These are phyloP conservation scores for Drosophila parthenogenetica DNA, from an alignment of 2,888 invertebrate genomes.

Conservation along the genomic window DNA sequence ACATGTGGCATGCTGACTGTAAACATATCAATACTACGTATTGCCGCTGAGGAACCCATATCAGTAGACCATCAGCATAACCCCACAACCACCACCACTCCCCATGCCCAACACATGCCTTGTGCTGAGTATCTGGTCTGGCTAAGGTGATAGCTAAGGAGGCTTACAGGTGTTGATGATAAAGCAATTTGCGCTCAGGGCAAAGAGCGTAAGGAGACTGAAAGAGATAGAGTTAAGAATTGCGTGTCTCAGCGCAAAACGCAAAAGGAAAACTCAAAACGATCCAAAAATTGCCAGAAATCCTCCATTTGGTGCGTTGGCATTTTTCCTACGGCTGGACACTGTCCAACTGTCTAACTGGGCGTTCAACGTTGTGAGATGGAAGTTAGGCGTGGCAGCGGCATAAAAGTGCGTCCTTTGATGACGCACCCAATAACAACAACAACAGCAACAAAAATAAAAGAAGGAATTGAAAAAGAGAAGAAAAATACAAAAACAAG, in stretches of 20 bases:
- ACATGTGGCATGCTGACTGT: slow-evolving; percentile 22
- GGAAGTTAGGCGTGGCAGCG: slow-evolving; percentile 10
- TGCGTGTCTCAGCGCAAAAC: slow-evolving; percentile 61
- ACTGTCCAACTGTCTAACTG: slow-evolving; percentile 8
- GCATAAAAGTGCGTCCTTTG: slow-evolving; percentile 21
- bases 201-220: background rate
- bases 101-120: background rate
- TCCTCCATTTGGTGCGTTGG: slow-evolving; percentile 26
- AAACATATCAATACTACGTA: slow-evolving; percentile 69
- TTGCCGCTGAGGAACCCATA: slow-evolving; percentile 52
- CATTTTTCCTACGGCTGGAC: slow-evolving; percentile 10
- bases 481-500: background rate
- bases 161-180: slow-evolving; percentile 67
- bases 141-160: background rate
- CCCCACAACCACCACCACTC: background rate
- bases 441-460: slow-evolving; percentile 1
- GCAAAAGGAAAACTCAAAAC: slow-evolving; percentile 11
- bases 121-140: too few species aligned
- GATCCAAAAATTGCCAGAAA: slow-evolving; percentile 34
- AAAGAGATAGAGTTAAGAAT: slow-evolving; percentile 15
- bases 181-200: slow-evolving; percentile 59
- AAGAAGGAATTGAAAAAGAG: slow-evolving; percentile 1
- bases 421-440: background rate
- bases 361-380: background rate
- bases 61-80: slow-evolving; percentile 49